These are phyloP conservation scores for Slavum lentiscoides DNA, from an alignment of 2,888 invertebrate species.

Conservation along the genomic window DNA sequence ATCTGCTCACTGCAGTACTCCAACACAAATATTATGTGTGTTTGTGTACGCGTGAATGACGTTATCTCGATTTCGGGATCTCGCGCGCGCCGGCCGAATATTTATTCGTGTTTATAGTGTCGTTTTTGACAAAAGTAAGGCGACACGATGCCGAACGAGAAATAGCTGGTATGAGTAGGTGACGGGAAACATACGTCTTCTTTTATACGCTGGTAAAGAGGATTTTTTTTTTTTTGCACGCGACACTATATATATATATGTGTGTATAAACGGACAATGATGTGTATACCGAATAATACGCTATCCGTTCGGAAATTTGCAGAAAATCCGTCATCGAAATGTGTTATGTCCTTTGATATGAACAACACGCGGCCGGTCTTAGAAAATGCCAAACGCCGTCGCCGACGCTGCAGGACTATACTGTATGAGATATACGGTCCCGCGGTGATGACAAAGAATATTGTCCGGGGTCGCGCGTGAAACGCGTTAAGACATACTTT, in stretches of 20 bases:
- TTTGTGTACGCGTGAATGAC: slow-evolving; percentile 39
- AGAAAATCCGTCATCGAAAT: background rate
- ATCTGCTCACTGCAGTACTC: too few relatives aligned
- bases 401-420: too few relatives aligned
- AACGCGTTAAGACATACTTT: too few relatives aligned
- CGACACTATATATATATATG: too few relatives aligned
- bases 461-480: too few relatives aligned
- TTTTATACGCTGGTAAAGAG: background rate
- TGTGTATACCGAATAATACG: background rate
- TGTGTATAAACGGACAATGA: background rate
- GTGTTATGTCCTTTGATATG: too few relatives aligned
- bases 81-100: background rate
- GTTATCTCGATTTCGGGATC: slow-evolving; percentile 40
- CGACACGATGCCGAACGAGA: slow-evolving; percentile 20
- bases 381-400: too few relatives aligned
- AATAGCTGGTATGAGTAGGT: background rate
- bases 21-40: too few relatives aligned
- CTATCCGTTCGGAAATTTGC: slow-evolving; percentile 24
- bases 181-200: slow-evolving; percentile 24
- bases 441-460: too few relatives aligned
- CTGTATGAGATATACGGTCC: too few relatives aligned
- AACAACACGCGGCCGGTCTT: too few relatives aligned
- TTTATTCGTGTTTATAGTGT: background rate
- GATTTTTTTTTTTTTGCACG: too few relatives aligned
- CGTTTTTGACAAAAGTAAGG: background rate